phyloP scores from a whole-genome alignment of 1,140 invertebrate species.

The Aphelenchoides fujianensis region DNA sequence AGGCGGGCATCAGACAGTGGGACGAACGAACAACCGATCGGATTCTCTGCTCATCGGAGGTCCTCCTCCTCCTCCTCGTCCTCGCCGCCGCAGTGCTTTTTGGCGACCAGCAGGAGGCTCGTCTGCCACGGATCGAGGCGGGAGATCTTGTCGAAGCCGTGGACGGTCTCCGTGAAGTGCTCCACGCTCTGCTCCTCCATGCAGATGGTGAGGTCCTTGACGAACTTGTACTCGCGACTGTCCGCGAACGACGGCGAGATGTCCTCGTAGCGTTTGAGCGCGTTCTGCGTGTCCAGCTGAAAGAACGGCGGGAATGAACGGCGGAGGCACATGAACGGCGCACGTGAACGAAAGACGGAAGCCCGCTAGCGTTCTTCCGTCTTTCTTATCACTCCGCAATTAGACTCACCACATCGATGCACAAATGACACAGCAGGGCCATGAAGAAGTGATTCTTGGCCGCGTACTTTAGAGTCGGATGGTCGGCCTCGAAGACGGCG shows the following conservation, averaged over 20 bases:
- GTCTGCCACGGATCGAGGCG: constrained; percentile 97
- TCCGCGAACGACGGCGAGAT: constrained; percentile 88
- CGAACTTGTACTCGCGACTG: constrained; percentile 87
- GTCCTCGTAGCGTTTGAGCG: constrained; percentile 85
- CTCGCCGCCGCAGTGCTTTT: constrained; percentile 64
- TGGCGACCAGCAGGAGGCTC: constrained; percentile 87
- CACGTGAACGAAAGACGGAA: constrained; percentile 21
- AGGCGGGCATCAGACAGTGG: too few relatives aligned
- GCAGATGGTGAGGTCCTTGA: constrained; percentile 85
- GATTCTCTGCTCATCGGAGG: constrained; percentile 43
- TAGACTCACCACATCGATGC: constrained; percentile 82
- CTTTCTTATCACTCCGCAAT: neutral
- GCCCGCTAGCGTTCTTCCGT: too few relatives aligned
- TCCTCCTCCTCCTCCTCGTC: constrained; percentile 41
- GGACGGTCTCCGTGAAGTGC: constrained; percentile 87
- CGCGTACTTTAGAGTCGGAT: constrained; percentile 90
- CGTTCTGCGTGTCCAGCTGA: constrained; percentile 67
- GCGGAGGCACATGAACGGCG: neutral
- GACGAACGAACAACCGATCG: too few relatives aligned
- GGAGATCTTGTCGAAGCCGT: constrained; percentile 94
- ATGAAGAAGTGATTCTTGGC: constrained; percentile 98
- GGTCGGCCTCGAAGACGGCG: constrained; percentile 84
- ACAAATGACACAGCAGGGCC: constrained; percentile 86
- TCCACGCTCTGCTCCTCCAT: constrained; percentile 92
- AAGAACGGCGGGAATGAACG: too few relatives aligned